These are phyloP conservation scores for Polypedilum pembai DNA, from an alignment of 1,140 invertebrate species.

Conservation along the genomic window DNA sequence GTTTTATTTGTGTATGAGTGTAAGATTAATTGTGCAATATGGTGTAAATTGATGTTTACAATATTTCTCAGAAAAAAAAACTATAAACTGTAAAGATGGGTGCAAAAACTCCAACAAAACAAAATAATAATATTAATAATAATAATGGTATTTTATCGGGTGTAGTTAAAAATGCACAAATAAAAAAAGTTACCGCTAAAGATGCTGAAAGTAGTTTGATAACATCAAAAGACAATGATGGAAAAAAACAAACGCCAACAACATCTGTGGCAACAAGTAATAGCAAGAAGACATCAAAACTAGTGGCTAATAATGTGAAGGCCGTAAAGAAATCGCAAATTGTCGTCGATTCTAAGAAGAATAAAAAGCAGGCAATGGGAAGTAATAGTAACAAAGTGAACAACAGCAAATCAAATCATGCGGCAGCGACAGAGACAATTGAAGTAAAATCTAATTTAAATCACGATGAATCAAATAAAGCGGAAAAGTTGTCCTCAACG, in stretches of 20 bases:
- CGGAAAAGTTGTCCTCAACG: neutral
- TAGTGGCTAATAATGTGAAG: neutral
- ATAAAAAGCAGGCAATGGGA: neutral
- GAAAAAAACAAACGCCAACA: neutral
- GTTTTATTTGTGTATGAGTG: neutral
- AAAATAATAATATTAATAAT: neutral
- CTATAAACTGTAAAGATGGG: neutral
- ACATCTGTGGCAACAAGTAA: neutral
- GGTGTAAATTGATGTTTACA: conserved; percentile 18
- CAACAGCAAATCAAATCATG: neutral
- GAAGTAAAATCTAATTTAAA: neutral
- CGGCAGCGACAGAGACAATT: neutral
- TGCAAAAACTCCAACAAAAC: conserved; percentile 4
- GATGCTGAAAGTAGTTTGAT: neutral
- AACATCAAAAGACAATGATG: neutral
- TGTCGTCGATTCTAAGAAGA: neutral
- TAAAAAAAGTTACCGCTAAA: neutral
- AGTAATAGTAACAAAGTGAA: neutral
- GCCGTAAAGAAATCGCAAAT: neutral
- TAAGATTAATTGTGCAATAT: conserved; percentile 2
- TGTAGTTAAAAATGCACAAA: neutral
- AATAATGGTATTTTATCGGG: neutral
- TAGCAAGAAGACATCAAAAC: neutral
- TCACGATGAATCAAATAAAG: neutral
- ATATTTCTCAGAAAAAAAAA: neutral